These are phyloP conservation scores for Napeogenes inachia DNA, from an alignment of 2,888 invertebrate species.

Conservation along the genomic window DNA sequence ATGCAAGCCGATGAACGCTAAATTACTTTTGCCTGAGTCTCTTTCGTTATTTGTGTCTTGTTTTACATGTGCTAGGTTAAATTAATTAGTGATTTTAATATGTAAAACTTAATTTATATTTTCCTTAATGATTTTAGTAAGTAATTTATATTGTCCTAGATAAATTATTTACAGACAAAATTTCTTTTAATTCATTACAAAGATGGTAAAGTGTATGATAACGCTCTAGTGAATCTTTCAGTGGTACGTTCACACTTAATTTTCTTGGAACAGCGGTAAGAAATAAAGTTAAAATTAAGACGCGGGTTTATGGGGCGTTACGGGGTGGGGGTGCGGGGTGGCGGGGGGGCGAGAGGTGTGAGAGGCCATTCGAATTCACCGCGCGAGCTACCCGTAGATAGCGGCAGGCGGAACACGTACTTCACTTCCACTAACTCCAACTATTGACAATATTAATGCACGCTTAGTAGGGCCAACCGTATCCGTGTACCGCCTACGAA, in stretches of 20 bases:
- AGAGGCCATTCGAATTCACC: slow-evolving; percentile 74
- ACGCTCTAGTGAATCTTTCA: slow-evolving; percentile 57
- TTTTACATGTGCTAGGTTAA: neutral
- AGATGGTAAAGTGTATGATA: slow-evolving; percentile 38
- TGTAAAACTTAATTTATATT: too few relatives aligned
- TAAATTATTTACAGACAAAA: neutral
- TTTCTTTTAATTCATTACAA: slow-evolving; percentile 18
- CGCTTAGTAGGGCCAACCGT: slow-evolving; percentile 72
- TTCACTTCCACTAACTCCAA: slow-evolving; percentile 77
- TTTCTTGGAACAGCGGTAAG: slow-evolving; percentile 73
- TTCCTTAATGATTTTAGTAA: too few relatives aligned
- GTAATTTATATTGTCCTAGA: too few relatives aligned
- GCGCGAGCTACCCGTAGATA: slow-evolving; percentile 74
- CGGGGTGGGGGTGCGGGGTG: slow-evolving; percentile 61
- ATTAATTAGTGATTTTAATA: neutral
- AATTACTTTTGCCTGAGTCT: too few relatives aligned
- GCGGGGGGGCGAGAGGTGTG: slow-evolving; percentile 45
- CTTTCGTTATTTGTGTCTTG: neutral
- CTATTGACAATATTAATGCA: slow-evolving; percentile 78
- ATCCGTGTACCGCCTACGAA: slow-evolving; percentile 61
- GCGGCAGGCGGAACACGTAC: slow-evolving; percentile 77
- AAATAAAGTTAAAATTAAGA: slow-evolving; percentile 78
- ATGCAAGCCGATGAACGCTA: too few relatives aligned
- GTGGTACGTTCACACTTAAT: slow-evolving; percentile 74
- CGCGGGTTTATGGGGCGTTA: slow-evolving; percentile 77